Conservation (phyloP, 2,888 invertebrate genomes). For the Pristionchus maxplancki region DNA sequence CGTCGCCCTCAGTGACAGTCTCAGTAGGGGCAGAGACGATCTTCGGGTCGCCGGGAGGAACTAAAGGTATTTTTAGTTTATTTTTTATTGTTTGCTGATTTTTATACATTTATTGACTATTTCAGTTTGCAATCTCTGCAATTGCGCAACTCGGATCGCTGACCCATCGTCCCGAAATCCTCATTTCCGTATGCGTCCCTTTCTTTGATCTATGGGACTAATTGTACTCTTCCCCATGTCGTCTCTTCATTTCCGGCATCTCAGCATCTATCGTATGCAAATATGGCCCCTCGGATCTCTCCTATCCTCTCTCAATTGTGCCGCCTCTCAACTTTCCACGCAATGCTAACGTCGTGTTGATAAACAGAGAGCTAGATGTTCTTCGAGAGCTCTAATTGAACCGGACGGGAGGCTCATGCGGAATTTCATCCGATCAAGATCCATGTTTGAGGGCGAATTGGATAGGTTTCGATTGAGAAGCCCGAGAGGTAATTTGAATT, state of each 20-base stretch:
- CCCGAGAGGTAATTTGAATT: not conserved
- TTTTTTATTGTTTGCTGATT: not conserved
- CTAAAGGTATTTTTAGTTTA: constrained; percentile 62
- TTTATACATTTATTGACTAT: not conserved
- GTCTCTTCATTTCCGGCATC: constrained; percentile 45
- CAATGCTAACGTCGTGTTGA: constrained; percentile 13
- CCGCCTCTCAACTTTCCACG: constrained; percentile 33
- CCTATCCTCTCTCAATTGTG: not conserved
- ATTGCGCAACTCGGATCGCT: not conserved
- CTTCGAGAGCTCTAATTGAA: not conserved
- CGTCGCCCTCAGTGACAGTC: constrained; percentile 71
- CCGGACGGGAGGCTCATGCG: not conserved
- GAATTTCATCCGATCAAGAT: not conserved
- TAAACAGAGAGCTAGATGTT: constrained; percentile 4
- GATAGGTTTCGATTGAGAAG: not conserved
- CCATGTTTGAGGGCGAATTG: not conserved
- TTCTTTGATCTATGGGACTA: constrained; percentile 32
- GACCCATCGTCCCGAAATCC: not conserved
- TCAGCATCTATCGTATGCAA: constrained; percentile 31
- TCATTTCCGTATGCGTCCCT: constrained; percentile 30
- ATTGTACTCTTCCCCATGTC: constrained; percentile 13
- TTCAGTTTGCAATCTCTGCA: not conserved
- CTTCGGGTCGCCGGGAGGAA: constrained; percentile 70
- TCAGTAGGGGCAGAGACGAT: constrained; percentile 66
- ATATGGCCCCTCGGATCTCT: constrained; percentile 14